Evolutionary conservation across 2,888 invertebrate genomes (phyloP), one percentile per base, ranked within the genome.

Genomic region (Aleiodes alternator): DNA sequence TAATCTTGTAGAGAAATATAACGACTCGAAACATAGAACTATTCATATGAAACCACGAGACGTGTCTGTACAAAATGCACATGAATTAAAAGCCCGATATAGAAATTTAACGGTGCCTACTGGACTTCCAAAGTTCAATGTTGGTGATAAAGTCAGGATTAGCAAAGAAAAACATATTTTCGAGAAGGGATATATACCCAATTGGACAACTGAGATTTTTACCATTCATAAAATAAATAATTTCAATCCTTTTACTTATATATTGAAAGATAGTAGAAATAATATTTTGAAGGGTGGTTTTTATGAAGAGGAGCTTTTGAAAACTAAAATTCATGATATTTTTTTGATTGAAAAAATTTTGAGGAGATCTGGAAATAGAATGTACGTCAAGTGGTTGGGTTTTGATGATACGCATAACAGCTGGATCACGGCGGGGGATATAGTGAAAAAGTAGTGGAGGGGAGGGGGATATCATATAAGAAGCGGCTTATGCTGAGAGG

Each of bases 141-240:
- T 84, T 61, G 85, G 82, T 8, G 85, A 87, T 76, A 72, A 80
- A 57, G 87, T 88, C 6, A 76, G 87, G 5, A 83, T 88, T 34
- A 83, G 82, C 61, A 87, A 86, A 76, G 73, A 79, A 14, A 87
- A 86, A 80, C 76, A 77, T 16, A 55, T 84, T 6, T 87, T 87
- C 76, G 83, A 82, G 12, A 87, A 88, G 80, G 85, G 85, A 7
- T 89, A 86, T 66, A 83, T 82, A 6, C 84, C 86, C 0, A 86
- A 85, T 75, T 88, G 86, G 86, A 78, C 84, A 2, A 84, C 84
- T 0, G 87, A 88, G 77, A 75, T 88, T 66, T 90, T 88, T 76
- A 84, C 77, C 72, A 80, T 88, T 34, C 43, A 11, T 11, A 80
- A 84, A 80, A 80, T 86, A 5, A 70, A 83, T 16, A 79, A 80